These are phyloP conservation scores for Ptyas mucosa DNA, from an alignment of 2,113 vertebrate genomes.

Conservation along the genomic window DNA sequence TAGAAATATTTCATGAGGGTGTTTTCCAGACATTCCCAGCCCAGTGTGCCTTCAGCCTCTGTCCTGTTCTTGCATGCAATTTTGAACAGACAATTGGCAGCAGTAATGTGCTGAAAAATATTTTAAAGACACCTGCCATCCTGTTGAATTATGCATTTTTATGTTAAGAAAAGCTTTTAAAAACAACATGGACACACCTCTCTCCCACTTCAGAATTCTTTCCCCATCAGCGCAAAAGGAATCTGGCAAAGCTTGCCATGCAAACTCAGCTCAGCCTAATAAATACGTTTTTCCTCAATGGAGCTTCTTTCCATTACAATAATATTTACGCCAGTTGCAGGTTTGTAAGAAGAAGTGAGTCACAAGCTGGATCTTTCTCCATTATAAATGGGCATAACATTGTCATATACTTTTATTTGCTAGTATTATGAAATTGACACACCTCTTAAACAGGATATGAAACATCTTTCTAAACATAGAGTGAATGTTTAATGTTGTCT, in stretches of 20 bases:
- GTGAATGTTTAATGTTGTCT: background rate
- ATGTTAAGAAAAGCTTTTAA: rapidly evolving
- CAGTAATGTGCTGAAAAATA: background rate
- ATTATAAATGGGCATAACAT: background rate
- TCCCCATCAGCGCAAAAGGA: background rate
- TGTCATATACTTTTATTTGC: background rate
- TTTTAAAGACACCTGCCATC: background rate
- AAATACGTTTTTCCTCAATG: background rate
- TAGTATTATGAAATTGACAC: background rate
- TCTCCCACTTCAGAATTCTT: background rate
- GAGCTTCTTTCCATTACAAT: background rate
- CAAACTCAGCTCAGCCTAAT: background rate
- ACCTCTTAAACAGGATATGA: background rate
- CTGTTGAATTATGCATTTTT: background rate
- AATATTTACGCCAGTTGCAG: background rate
- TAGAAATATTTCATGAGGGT: background rate
- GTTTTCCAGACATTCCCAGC: background rate
- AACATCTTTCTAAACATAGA: background rate
- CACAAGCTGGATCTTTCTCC: background rate
- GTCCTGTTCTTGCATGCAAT: background rate
- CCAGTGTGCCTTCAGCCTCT: background rate
- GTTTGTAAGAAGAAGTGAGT: background rate
- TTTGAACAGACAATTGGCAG: background rate
- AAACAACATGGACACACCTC: background rate
- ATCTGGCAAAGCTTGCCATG: background rate